Base-by-base conservation (phyloP, 2,888 invertebrate species). In the Drosophila anomalata region DNA sequence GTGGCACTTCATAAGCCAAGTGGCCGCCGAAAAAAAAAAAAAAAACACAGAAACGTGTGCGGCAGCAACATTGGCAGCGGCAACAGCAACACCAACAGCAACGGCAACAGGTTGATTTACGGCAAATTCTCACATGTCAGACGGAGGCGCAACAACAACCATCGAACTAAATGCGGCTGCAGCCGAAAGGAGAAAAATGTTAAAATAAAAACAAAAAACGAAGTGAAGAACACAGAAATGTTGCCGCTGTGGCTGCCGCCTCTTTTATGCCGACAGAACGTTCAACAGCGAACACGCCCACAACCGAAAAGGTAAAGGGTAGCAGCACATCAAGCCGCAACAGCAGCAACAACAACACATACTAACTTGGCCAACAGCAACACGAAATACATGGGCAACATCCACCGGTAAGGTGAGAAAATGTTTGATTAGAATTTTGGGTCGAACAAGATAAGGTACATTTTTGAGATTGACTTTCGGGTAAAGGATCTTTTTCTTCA, bases 281-380 rank as follows among this genome's bases (percentile, higher is more conserved):
- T 90, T 90, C 89, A 89, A 78, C 84, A 86, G 62, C 73, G 78
- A 79, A 76, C 87, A 89, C 90, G 90, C 89, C 90, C 88, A 78
- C 87, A 60, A 39, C 50, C 67, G 78, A 63, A 69, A 75, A 63
- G 63, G 66, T 54, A 65, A 70, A 76, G 74, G 77, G 75, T 73
- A 82, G 76, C 70, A 70, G 46, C 54, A 8, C 56, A 48, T 17
- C 41, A 63, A 26, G 22, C 42, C 56, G 29, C 8, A 55, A 24
- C 61, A 50, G 22, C 55, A 69, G 22, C 55, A 69, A 54, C 61
- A 67, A 48, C 52, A 70, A 24, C 70, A 46, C 20, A 58, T 44
- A 44, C 41, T 4, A 42, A 44, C 50, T 20, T 20, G 33, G 17
- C 39, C 36, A 17, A 22, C 52, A 69, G 14, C 54, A 65, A 48